Evolutionary conservation across 1,140 invertebrate genomes (phyloP), one percentile per base, ranked within the genome.

Genomic region (Colletes latitarsis): DNA sequence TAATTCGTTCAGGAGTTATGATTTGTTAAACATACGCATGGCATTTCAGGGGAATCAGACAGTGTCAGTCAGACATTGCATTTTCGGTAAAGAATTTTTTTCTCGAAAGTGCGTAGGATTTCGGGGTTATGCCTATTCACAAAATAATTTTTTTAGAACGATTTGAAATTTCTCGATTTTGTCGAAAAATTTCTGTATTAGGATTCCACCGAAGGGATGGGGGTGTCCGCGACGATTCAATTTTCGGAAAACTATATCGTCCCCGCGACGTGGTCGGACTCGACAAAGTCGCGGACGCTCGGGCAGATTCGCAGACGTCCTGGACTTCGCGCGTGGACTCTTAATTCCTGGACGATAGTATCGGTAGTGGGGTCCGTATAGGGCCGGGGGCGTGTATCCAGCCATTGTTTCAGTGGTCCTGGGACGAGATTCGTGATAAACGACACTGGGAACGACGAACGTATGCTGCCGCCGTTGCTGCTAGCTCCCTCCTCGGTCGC

Each of bases 351-450:
- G 57, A 64, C 64, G 82, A 84, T 84, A 17, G 53, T 77, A 77
- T 84, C 55, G 46, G 8, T 6, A 5, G n/a, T 10, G 8, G 30
- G 55, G 55, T 57, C n/a, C 21, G 52, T 14, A 46, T 6, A 60
- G 58, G n/a, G n/a, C 43, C 17, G 5, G 17, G 52, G 55, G 73
- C 82, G 60, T 80, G 71, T 63, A 70, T 67, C 60, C 52, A 21
- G 46, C 70, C 71, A 84, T 83, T 84, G 81, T 84, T 81, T 72
- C 72, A 71, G 10, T 57, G 77, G 67, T 81, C 60, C 68, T 71
- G 82, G 30, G 43, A 69, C 58, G 58, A 84, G 83, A 85, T 85
- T 58, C 55, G 69, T 64, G 82, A 85, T 84, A 84, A 84, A 84
- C 83, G 72, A 69, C 80, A 67, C 55, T 60, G 82, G 80, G 30